Evolutionary conservation across 92 coral and sea anemone genomes (phyloP).

Genomic region (Bergia puertoricense): DNA sequence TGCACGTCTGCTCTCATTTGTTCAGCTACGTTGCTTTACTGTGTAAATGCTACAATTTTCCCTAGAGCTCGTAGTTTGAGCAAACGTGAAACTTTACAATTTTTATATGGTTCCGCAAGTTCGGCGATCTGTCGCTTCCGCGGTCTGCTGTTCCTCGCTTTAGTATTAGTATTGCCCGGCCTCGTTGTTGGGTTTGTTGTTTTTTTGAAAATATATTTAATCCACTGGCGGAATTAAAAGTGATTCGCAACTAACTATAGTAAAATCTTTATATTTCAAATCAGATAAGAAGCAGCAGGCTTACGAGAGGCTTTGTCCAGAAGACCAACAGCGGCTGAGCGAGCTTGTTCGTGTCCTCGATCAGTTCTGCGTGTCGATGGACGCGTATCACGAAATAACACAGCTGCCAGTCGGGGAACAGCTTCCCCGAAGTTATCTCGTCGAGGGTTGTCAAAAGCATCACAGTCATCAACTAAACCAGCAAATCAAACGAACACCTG

Average conservation of each 20-base stretch:
- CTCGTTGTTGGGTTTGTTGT: background rate
- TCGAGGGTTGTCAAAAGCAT: conserved; percentile 26
- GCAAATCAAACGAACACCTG: conserved; percentile 14
- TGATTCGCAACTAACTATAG: background rate
- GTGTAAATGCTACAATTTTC: background rate
- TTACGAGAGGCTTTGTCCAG: conserved; percentile 15
- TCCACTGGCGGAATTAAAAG: background rate
- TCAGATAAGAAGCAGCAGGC: conserved; percentile 37
- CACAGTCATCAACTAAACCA: background rate
- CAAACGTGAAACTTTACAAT: background rate
- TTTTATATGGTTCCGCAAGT: conserved; percentile 15
- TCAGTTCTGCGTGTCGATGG: conserved; percentile 26
- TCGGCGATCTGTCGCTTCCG: background rate
- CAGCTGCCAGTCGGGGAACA: conserved; percentile 17
- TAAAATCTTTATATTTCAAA: conserved; percentile 9
- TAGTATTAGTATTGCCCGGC: no score
- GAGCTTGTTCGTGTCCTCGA: conserved; percentile 29
- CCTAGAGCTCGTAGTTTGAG: background rate
- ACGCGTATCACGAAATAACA: conserved; percentile 22
- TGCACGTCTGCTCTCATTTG: no score
- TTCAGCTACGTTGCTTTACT: no score
- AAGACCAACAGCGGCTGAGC: conserved; percentile 27
- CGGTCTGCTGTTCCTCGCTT: no score
- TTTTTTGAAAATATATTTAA: background rate
- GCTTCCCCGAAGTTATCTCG: conserved; percentile 18